phyloP scores from a whole-genome alignment of 2,113 vertebrate species.

The Dicentrarchus labrax region DNA sequence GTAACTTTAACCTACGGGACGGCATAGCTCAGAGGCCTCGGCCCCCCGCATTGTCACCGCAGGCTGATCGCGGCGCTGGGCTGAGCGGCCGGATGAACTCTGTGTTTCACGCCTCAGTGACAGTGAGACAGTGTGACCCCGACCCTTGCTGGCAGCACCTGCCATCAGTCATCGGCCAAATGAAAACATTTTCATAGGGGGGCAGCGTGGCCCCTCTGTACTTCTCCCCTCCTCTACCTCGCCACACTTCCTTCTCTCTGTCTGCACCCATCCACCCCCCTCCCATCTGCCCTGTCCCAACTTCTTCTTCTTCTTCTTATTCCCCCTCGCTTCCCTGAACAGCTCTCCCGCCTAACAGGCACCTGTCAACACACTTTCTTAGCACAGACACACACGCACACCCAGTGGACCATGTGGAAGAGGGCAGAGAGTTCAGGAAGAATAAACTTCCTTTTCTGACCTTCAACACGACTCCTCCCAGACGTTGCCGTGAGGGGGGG shows the following conservation, averaged over 20 bases:
- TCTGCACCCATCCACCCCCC: constrained; percentile 5
- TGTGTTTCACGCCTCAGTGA: constrained; percentile 69
- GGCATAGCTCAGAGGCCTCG: constrained; percentile 15
- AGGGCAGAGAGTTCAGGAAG: constrained; percentile 66
- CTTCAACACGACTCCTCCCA: constrained; percentile 58
- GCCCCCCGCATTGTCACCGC: constrained; percentile 2
- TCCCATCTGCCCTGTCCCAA: constrained; percentile 59
- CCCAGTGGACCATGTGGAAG: constrained; percentile 55
- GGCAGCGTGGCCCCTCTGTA: constrained; percentile 54
- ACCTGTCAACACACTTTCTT: constrained; percentile 82
- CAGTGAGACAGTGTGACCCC: constrained; percentile 74
- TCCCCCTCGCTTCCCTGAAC: constrained; percentile 68
- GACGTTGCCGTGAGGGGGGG: constrained; percentile 37
- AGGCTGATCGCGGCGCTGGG: constrained; percentile 37
- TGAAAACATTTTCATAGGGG: constrained; percentile 84
- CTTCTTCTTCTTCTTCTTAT: constrained; percentile 18
- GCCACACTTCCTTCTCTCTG: constrained; percentile 32
- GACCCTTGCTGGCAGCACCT: constrained; percentile 79
- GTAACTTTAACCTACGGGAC: constrained; percentile 41
- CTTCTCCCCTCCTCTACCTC: constrained; percentile 43
- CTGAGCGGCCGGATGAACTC: constrained; percentile 54
- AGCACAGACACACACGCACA: constrained; percentile 48
- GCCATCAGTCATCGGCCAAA: constrained; percentile 81
- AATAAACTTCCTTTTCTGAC: constrained; percentile 76
- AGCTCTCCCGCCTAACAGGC: constrained; percentile 72